Base-by-base conservation (phyloP, 1,140 invertebrate species). In the Nephila pilipes region DNA sequence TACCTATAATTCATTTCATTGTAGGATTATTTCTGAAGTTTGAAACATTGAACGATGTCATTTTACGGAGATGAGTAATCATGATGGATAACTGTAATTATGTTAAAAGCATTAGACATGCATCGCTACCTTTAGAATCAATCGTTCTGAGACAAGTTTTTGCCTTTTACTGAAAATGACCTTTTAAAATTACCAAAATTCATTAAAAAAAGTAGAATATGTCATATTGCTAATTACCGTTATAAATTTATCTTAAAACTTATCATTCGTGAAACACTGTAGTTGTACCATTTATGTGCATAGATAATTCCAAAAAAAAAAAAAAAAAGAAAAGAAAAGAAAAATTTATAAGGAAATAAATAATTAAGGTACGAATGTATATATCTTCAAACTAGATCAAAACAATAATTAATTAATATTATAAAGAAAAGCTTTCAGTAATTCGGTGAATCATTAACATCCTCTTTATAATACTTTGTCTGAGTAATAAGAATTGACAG, bases 61-160 rank as follows among this genome's bases (percentile, higher is more conserved):
- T 32, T 38, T 80, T 38, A 20, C 75, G 32, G 12, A 80, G 75
- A 18, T 80, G 32, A 80, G 22, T 80, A 80, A 80, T 80, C 32
- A 38, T 80, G 75, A 80, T 80, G 36, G 75, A 80, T 80, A 80
- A 32, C 29, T 38, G n/a, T 38, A 80, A 80, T 80, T 80, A 80
- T 32, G 22, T 80, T 80, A 25, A 80, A 80, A 80, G 29, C 36
- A 80, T 80, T 80, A 25, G n/a, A 16, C 75, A 80, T 36, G 75
- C 12, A 36, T 80, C 75, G 18, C 29, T 32, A 38, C 16, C 75
- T 80, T 80, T 32, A 38, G 22, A 80, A 32, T 80, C 36, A 32
- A 58, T 63, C 60, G 20, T 12, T 63, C 8, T n/a, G 60, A 10
- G n/a, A 63, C 60, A 10, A n/a, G 18, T 63, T 63, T 63, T 63